Evolutionary conservation across 2,113 vertebrate species (phyloP).

Genomic region (Noctilio leporinus): DNA sequence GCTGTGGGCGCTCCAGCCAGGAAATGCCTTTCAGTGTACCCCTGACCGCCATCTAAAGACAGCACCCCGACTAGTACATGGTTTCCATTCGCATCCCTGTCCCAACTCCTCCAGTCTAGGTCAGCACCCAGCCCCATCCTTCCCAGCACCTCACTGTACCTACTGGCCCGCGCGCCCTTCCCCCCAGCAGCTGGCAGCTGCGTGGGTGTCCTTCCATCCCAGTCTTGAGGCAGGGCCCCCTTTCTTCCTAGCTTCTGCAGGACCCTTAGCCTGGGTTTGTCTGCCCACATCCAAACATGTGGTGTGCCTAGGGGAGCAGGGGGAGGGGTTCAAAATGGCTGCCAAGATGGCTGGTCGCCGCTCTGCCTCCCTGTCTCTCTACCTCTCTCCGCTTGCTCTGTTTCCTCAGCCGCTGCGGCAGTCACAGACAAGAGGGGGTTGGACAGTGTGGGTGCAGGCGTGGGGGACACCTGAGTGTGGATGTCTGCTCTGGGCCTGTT

Average conservation of each 20-base stretch:
- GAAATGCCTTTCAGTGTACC: background rate
- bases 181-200: background rate
- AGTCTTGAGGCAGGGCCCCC: background rate
- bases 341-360: constrained; percentile 76
- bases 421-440: background rate
- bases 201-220: background rate
- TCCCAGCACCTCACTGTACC: background rate
- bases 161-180: background rate
- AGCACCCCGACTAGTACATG: background rate
- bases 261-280: background rate
- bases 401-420: background rate
- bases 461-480: background rate
- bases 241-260: background rate
- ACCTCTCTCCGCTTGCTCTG: background rate
- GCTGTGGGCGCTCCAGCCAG: background rate
- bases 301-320: constrained; percentile 58
- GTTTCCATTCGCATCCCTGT: background rate
- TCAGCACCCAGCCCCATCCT: background rate
- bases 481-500: background rate
- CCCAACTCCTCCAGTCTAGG: background rate
- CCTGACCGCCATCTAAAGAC: background rate
- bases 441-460: background rate
- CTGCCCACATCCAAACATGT: constrained; percentile 53
- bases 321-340: constrained; percentile 72
- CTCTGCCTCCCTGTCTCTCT: background rate